These are phyloP conservation scores for Camarhynchus parvulus DNA, from an alignment of 2,113 vertebrate species.

Conservation along the genomic window DNA sequence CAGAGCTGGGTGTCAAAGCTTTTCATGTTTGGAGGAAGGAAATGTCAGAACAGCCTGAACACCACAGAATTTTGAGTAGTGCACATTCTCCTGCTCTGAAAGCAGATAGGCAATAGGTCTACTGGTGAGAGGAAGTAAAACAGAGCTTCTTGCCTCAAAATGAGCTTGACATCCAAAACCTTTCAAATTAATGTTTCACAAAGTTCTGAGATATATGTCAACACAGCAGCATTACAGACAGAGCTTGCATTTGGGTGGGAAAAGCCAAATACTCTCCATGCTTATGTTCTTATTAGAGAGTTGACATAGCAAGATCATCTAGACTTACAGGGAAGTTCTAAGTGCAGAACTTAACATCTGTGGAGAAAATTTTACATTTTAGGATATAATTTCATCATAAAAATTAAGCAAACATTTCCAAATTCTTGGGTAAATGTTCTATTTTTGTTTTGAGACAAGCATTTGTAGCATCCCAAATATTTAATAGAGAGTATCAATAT, in stretches of 20 bases:
- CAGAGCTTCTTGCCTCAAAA: background rate
- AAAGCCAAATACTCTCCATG: background rate
- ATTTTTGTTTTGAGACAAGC: background rate
- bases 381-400: background rate
- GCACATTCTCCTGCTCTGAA: background rate
- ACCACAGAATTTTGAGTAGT: background rate
- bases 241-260: background rate
- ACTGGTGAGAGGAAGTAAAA: background rate
- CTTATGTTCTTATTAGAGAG: background rate
- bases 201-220: background rate
- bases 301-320: background rate
- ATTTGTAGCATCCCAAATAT: background rate
- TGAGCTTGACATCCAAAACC: background rate
- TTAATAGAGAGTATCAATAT: background rate
- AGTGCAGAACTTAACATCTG: background rate
- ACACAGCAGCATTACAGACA: background rate
- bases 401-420: background rate
- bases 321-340: background rate
- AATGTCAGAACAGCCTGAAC: background rate
- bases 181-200: background rate
- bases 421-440: background rate
- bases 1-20: constrained; percentile 1
- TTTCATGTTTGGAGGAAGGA: background rate
- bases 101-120: background rate
- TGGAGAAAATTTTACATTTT: background rate